Evolutionary conservation across 1,140 invertebrate species (phyloP).

Genomic region (Drosophila tristis): DNA sequence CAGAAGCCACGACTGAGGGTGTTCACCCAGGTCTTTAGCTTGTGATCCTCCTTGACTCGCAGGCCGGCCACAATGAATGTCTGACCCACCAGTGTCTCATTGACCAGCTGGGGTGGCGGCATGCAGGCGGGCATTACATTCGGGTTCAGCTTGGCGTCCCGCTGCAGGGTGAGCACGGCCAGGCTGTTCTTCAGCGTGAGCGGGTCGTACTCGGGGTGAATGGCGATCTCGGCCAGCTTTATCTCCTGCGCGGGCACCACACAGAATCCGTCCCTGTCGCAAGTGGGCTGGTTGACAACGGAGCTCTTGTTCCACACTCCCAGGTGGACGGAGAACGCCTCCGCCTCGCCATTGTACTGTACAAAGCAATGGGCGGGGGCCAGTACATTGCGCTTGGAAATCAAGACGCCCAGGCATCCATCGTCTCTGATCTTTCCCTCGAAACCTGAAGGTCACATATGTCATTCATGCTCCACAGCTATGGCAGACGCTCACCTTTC

Average conservation of each 20-base stretch:
- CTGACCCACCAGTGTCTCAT: constrained; percentile 51
- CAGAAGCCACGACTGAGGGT: constrained; percentile 51
- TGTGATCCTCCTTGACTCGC: constrained; percentile 16
- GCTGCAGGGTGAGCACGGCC: constrained; percentile 57
- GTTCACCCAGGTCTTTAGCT: constrained; percentile 56
- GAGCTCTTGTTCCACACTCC: constrained; percentile 64
- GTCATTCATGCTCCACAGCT: too few relatives aligned
- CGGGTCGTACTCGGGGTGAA: constrained; percentile 67
- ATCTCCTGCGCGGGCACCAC: constrained; percentile 64
- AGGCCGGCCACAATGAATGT: constrained; percentile 55
- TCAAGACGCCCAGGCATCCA: constrained; percentile 57
- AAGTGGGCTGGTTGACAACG: constrained; percentile 15
- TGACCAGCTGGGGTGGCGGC: constrained; percentile 41
- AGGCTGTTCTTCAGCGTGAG: constrained; percentile 55
- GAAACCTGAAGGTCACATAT: constrained; percentile 21
- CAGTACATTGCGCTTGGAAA: constrained; percentile 55
- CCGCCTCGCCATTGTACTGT: constrained; percentile 40
- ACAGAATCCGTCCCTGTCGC: constrained; percentile 55
- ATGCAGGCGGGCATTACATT: constrained; percentile 67
- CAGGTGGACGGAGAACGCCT: constrained; percentile 61
- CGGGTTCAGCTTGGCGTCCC: constrained; percentile 45
- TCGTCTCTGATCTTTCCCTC: constrained; percentile 37
- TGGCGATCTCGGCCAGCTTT: constrained; percentile 51
- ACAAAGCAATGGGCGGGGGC: constrained; percentile 70
- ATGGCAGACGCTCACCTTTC: constrained; percentile 35